Conservation (phyloP, 2,888 invertebrate species). For the Limnephilus marmoratus region DNA sequence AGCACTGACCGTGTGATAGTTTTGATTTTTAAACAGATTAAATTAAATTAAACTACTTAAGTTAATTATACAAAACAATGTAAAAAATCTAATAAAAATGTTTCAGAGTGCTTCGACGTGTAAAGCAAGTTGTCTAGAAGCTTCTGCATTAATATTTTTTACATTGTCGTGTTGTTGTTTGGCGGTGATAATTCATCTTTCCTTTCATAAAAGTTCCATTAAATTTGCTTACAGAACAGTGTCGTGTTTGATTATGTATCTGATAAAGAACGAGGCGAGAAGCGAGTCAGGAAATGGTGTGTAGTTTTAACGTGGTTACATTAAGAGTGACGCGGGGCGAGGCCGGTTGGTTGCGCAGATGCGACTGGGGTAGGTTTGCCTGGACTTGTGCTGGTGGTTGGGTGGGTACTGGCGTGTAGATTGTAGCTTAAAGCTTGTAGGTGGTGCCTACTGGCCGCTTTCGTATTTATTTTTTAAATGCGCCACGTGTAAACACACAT, state of each 20-base stretch:
- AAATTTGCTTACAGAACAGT: slow-evolving; percentile 43
- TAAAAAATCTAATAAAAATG: background rate
- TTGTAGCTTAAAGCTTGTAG: background rate
- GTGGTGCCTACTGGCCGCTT: background rate
- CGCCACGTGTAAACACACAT: background rate
- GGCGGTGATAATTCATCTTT: slow-evolving; percentile 41
- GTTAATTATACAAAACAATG: background rate
- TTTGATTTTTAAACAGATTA: too few relatives aligned
- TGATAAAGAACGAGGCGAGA: slow-evolving; percentile 49
- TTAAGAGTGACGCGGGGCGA: slow-evolving; percentile 53
- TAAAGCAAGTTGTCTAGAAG: background rate
- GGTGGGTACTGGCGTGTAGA: background rate
- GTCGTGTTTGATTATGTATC: slow-evolving; percentile 60
- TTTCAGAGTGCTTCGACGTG: background rate
- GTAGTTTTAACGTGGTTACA: slow-evolving; percentile 43
- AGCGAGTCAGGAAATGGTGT: slow-evolving; percentile 56
- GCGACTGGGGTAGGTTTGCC: slow-evolving; percentile 31
- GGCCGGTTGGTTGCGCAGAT: slow-evolving; percentile 45
- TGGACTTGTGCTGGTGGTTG: background rate
- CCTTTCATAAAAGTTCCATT: slow-evolving; percentile 49
- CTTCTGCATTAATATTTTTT: slow-evolving; percentile 3
- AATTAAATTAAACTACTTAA: background rate
- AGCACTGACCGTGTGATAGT: background rate
- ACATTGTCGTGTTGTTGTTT: slow-evolving; percentile 35
- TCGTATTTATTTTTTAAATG: background rate